phyloP scores from a whole-genome alignment of 2,797 vertebrate species.

The Coendou prehensilis region DNA sequence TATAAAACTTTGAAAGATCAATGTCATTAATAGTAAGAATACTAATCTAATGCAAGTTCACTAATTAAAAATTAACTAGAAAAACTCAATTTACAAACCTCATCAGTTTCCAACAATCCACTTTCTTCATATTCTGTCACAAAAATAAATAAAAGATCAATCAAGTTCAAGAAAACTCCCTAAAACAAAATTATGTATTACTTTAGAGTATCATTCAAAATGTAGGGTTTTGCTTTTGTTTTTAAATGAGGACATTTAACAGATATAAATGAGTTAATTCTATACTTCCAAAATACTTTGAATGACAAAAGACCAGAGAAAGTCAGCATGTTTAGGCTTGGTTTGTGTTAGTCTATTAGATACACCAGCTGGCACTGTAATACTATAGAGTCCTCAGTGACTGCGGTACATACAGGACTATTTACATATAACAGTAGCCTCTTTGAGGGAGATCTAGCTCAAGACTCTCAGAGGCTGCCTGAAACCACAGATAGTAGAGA shows the following conservation, averaged over 20 bases:
- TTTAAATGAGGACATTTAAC: conserved; percentile 24
- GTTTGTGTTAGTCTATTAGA: not conserved
- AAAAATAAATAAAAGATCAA: conserved; percentile 84
- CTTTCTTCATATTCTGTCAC: conserved; percentile 98
- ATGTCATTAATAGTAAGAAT: conserved; percentile 45
- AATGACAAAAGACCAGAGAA: conserved; percentile 1
- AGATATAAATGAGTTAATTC: not conserved
- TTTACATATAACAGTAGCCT: not conserved
- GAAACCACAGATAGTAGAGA: not conserved
- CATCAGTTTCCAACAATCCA: conserved; percentile 97
- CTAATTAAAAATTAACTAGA: conserved; percentile 63
- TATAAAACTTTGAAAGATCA: conserved; percentile 64
- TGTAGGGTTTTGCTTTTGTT: conserved; percentile 43
- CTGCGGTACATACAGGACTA: not conserved
- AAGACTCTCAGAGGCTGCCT: too few species aligned
- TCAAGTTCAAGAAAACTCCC: conserved; percentile 48
- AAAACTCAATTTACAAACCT: conserved; percentile 91
- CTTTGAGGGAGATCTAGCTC: not conserved
- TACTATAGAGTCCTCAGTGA: not conserved
- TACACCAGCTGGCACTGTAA: not conserved
- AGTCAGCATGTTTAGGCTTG: not conserved
- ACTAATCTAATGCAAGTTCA: conserved; percentile 12
- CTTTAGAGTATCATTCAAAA: conserved; percentile 54
- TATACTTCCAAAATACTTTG: conserved; percentile 25
- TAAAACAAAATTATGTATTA: conserved; percentile 62